Evolutionary conservation across 1,140 invertebrate species (phyloP).

Genomic region (Drosophila rhopaloa): DNA sequence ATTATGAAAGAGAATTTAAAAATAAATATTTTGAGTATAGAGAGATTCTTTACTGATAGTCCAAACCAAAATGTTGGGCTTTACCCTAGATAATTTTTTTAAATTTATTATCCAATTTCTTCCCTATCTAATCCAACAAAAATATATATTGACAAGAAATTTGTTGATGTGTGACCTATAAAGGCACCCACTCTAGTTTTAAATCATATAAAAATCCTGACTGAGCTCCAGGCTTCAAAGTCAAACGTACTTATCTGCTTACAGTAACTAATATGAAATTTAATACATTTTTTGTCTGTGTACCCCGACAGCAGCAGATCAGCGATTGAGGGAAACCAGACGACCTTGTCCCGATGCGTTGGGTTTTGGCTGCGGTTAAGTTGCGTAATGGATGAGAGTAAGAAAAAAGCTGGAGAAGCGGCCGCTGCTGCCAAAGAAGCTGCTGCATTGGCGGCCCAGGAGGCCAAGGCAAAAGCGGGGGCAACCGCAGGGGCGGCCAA

Average conservation of each 20-base stretch:
- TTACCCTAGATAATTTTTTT: too few species aligned
- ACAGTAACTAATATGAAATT: background rate
- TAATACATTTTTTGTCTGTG: slow-evolving; percentile 16
- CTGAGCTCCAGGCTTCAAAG: too few species aligned
- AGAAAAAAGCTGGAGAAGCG: slow-evolving; percentile 15
- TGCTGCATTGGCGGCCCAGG: background rate
- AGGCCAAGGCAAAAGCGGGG: background rate
- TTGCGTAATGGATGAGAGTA: slow-evolving; percentile 60
- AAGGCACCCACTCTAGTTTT: too few species aligned
- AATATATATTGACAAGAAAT: too few species aligned
- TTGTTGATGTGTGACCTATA: too few species aligned
- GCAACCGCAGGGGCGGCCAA: background rate
- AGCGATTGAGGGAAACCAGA: slow-evolving; percentile 40
- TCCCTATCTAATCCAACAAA: too few species aligned
- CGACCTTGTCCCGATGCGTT: slow-evolving; percentile 72
- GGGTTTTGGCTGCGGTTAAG: slow-evolving; percentile 67
- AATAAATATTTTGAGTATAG: background rate
- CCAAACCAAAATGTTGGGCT: too few species aligned
- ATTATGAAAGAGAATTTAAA: too few species aligned
- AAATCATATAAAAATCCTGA: too few species aligned
- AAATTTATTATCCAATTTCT: too few species aligned
- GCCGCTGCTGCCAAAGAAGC: slow-evolving; percentile 1
- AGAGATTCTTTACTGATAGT: too few species aligned
- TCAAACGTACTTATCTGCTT: too few species aligned
- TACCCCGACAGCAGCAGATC: slow-evolving; percentile 1